Conservation (phyloP, 2,113 vertebrate species). For the Poeciliopsis retropinna region DNA sequence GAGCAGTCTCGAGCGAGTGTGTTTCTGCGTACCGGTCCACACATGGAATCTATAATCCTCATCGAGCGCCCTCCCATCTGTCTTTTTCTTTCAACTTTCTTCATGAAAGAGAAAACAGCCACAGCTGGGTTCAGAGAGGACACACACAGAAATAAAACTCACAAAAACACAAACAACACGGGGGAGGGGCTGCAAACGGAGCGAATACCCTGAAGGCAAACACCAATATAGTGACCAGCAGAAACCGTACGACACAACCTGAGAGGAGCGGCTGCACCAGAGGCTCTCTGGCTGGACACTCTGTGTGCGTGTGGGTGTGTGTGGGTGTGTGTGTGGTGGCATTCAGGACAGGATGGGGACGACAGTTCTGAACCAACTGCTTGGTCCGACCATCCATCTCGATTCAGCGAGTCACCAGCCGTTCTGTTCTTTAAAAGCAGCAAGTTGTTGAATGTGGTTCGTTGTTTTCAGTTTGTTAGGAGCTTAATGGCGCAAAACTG, state of each 20-base stretch:
- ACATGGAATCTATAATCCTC: conserved; percentile 54
- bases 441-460: too few species aligned
- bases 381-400: conserved; percentile 57
- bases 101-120: conserved; percentile 68
- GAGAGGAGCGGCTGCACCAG: conserved; percentile 32
- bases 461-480: too few species aligned
- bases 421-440: too few species aligned
- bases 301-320: conserved; percentile 53
- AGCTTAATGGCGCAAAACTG: too few species aligned
- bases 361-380: conserved; percentile 54
- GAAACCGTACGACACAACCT: conserved; percentile 46
- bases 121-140: conserved; percentile 46
- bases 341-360: conserved; percentile 34
- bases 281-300: conserved; percentile 34
- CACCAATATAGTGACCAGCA: conserved; percentile 47
- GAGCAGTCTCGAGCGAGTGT: conserved; percentile 2
- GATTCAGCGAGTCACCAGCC: conserved; percentile 60
- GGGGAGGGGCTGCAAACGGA: conserved; percentile 12
- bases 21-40: conserved; percentile 39
- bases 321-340: conserved; percentile 47
- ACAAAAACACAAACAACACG: conserved; percentile 45
- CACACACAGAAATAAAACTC: conserved; percentile 44
- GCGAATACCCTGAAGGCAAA: conserved; percentile 35
- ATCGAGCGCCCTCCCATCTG: conserved; percentile 10
- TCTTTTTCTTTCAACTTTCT: conserved; percentile 56